Evolutionary conservation across 2,888 invertebrate species (phyloP), one percentile per base, ranked within the genome.

Genomic region (Platycheirus rosarum): DNA sequence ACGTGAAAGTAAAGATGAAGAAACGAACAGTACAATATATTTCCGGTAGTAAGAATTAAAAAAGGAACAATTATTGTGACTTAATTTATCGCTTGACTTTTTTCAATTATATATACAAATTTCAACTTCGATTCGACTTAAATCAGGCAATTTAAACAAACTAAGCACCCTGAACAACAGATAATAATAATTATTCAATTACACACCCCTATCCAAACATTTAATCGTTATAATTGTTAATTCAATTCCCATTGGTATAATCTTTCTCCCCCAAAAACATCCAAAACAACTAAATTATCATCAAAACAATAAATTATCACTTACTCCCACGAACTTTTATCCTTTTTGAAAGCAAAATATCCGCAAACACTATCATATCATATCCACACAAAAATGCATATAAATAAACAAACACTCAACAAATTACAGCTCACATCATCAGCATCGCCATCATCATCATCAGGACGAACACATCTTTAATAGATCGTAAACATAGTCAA

Each of bases 331-430:
- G 9, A 42, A 44, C 51, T 40, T 48, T 14, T 23, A 69, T 40
- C 40, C 40, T 40, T 65, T 37, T 9, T 11, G 2, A 51, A 37
- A 18, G 9, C 42, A 70, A 37, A 62, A 44, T 62, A 42, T 37
- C 13, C 20, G 55, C 42, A 49, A 11, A 32, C 48, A 71, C 49
- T 44, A 68, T 60, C 63, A 57, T 40, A 62, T 57, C 29, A 32
- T 6, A 66, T 37, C 26, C 60, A 68, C 55, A 66, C 49, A 55
- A 68, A 75, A 75, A 68, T 77, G 82, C 76, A 82, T 82, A 82
- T 77, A 77, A 77, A 82, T 73, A 71, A 68, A 73, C 76, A 76
- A 71, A 82, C 71, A 76, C 66, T 71, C 55, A 82, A 73, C 82
- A 82, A 82, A 76, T 70, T 75, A 82, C 76, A 71, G 55, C 73